phyloP scores from a whole-genome alignment of 2,888 invertebrate species.

The Sepioteuthis lessoniana region DNA sequence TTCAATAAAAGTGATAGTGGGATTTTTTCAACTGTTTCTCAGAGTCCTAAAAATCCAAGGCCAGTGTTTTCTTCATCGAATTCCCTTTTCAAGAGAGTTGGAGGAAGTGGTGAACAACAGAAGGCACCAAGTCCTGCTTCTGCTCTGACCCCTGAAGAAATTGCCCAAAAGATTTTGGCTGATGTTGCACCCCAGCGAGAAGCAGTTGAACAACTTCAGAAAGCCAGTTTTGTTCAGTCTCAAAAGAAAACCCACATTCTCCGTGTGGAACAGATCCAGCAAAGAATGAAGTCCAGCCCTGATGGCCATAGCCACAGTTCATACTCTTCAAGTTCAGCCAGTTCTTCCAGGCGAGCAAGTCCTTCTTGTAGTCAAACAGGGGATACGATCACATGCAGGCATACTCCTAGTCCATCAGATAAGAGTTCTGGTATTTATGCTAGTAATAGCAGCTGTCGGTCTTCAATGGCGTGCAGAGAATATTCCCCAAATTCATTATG shows the following conservation, averaged over 20 bases:
- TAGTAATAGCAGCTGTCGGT: not conserved
- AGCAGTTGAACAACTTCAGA: conserved; percentile 66
- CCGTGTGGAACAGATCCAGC: not conserved
- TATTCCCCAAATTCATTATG: not conserved
- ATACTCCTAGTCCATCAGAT: conserved; percentile 24
- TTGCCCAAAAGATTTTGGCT: conserved; percentile 67
- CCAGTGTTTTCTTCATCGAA: conserved; percentile 49
- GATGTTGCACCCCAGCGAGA: conserved; percentile 65
- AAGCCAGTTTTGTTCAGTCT: conserved; percentile 61
- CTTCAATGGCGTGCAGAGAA: not conserved
- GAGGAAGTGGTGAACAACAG: conserved; percentile 46
- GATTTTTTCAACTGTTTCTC: conserved; percentile 51
- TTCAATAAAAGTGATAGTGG: conserved; percentile 53
- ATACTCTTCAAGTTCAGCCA: conserved; percentile 39
- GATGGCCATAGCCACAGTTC: not conserved
- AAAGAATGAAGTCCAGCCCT: conserved; percentile 38
- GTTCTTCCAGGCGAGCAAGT: conserved; percentile 39
- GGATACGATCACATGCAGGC: not conserved
- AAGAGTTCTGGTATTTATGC: not conserved
- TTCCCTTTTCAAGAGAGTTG: conserved; percentile 47
- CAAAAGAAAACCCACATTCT: conserved; percentile 55
- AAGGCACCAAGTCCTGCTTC: conserved; percentile 51
- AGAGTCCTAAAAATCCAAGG: conserved; percentile 52
- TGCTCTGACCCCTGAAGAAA: conserved; percentile 62
- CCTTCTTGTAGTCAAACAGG: conserved; percentile 36